Conservation (phyloP, 1,140 invertebrate genomes). For the Idris sp. region DNA sequence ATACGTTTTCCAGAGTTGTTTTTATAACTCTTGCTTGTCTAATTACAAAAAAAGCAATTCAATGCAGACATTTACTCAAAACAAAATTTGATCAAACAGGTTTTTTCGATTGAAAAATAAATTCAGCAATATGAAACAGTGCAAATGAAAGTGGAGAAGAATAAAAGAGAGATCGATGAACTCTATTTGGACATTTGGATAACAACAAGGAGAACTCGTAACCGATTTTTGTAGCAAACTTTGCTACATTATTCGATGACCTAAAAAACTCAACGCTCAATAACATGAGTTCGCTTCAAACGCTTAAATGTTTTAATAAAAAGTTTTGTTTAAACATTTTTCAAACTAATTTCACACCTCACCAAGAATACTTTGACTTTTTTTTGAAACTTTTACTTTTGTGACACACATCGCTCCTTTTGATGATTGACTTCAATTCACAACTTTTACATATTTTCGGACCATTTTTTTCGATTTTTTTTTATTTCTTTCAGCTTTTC, state of each 20-base stretch:
- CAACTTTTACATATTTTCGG: too few species aligned
- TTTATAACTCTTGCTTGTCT: too few species aligned
- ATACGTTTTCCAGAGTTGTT: too few species aligned
- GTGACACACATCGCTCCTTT: too few species aligned
- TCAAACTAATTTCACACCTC: conserved; percentile 34
- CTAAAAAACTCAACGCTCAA: conserved; percentile 38
- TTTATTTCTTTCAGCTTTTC: too few species aligned
- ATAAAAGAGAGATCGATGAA: conserved; percentile 27
- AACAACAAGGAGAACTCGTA: conserved; percentile 22
- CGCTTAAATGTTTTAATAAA: conserved; percentile 39
- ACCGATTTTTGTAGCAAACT: conserved; percentile 40
- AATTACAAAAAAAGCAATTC: too few species aligned
- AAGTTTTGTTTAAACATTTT: conserved; percentile 35
- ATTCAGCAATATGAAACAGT: conserved; percentile 7
- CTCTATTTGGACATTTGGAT: conserved; percentile 18
- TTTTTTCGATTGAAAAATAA: conserved; percentile 29
- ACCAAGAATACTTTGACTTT: too few species aligned
- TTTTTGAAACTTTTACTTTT: too few species aligned
- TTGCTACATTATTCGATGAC: conserved; percentile 38
- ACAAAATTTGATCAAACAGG: too few species aligned
- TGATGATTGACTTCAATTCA: too few species aligned
- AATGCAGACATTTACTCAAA: too few species aligned
- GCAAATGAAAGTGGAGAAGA: background rate
- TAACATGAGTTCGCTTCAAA: conserved; percentile 22
- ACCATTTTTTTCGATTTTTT: too few species aligned